Evolutionary conservation across 2,888 invertebrate genomes (phyloP).

Genomic region (Sinhomidia bicolor): DNA sequence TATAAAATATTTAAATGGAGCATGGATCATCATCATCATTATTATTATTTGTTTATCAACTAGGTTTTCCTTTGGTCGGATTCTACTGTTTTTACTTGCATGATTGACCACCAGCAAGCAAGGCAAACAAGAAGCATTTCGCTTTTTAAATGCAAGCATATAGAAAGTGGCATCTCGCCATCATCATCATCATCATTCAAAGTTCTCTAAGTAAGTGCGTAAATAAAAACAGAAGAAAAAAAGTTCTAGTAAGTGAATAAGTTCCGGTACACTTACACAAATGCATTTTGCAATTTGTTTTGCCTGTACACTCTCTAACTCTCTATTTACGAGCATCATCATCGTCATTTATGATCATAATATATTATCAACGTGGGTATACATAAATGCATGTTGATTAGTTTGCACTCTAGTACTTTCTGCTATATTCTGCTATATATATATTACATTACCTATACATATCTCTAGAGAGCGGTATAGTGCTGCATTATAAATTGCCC

Average conservation of each 20-base stretch:
- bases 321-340: constrained; percentile 8
- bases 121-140: neutral
- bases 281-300: constrained; percentile 59
- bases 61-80: neutral
- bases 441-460: too few relatives aligned
- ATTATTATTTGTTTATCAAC: neutral
- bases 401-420: neutral
- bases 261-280: constrained; percentile 72
- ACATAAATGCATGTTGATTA: neutral
- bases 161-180: neutral
- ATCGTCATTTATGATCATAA: constrained; percentile 22
- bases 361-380: neutral
- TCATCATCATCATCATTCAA: constrained; percentile 21
- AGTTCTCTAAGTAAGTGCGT: neutral
- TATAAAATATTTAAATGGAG: neutral
- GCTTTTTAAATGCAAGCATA: neutral
- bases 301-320: constrained; percentile 27
- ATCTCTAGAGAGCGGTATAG: too few relatives aligned
- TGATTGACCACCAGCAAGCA: neutral
- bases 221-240: constrained; percentile 53
- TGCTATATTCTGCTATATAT: neutral
- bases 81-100: neutral
- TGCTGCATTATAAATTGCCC: constrained; percentile 36
- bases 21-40: neutral
- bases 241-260: constrained; percentile 30